phyloP scores from a whole-genome alignment of 2,888 invertebrate genomes.

The Ligdia adustata region DNA sequence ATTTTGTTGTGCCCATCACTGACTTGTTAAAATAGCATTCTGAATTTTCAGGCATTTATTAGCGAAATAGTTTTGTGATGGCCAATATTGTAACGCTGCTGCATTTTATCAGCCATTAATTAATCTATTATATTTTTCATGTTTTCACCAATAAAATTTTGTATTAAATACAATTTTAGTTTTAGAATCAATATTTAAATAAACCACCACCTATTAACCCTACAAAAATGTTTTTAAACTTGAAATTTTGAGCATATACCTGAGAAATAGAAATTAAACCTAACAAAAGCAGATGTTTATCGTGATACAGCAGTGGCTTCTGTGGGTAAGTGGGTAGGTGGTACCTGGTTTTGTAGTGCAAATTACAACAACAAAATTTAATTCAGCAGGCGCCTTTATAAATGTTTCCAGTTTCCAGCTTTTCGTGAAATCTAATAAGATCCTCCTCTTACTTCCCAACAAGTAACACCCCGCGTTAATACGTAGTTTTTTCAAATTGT shows the following conservation, averaged over 20 bases:
- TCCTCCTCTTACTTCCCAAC: too few species aligned
- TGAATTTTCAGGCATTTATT: constrained; percentile 83
- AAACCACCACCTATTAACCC: constrained; percentile 80
- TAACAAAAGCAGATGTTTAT: too few species aligned
- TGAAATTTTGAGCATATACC: constrained; percentile 20
- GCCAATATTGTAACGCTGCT: constrained; percentile 83
- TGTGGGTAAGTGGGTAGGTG: too few species aligned
- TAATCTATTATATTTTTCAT: constrained; percentile 85
- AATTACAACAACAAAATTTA: too few species aligned
- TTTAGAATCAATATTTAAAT: constrained; percentile 82
- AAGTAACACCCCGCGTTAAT: too few species aligned
- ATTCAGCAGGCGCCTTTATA: too few species aligned
- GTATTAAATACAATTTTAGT: constrained; percentile 85
- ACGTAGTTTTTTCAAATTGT: too few species aligned
- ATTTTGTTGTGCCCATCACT: constrained; percentile 80
- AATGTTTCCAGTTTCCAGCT: too few species aligned
- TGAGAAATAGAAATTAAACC: too few species aligned
- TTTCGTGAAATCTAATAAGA: too few species aligned
- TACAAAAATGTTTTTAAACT: constrained; percentile 67
- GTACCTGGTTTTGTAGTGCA: too few species aligned
- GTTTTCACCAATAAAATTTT: constrained; percentile 85
- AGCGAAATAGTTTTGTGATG: constrained; percentile 81
- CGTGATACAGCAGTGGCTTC: too few species aligned
- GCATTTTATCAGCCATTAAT: constrained; percentile 84
- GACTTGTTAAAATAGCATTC: constrained; percentile 68